Evolutionary conservation across 2,888 invertebrate species (phyloP).

Genomic region (Lepidochitona cinerea): DNA sequence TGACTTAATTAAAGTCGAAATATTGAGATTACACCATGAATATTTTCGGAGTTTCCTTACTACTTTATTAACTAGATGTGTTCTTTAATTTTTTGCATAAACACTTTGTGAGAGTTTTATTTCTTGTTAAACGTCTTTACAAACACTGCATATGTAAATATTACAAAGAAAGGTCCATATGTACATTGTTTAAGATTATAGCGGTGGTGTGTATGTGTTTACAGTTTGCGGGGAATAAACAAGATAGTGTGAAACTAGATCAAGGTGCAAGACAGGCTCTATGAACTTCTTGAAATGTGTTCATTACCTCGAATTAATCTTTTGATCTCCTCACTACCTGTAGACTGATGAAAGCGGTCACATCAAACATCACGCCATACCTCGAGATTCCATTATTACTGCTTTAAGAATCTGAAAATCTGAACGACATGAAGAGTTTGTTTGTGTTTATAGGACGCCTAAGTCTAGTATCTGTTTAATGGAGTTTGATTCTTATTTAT

Average conservation of each 20-base stretch:
- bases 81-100: too few relatives aligned
- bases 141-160: too few relatives aligned
- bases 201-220: too few relatives aligned
- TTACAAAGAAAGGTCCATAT: too few relatives aligned
- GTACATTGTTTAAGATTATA: too few relatives aligned
- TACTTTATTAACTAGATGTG: too few relatives aligned
- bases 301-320: slow-evolving; percentile 9
- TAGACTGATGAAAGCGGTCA: not conserved
- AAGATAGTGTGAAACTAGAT: not conserved
- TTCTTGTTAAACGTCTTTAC: too few relatives aligned
- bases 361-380: not conserved
- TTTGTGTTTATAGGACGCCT: not conserved
- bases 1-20: too few relatives aligned
- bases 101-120: too few relatives aligned
- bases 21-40: too few relatives aligned
- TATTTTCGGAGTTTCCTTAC: too few relatives aligned
- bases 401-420: not conserved
- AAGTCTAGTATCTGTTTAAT: not conserved
- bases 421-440: not conserved
- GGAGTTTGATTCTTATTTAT: not conserved
- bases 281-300: not conserved
- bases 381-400: not conserved
- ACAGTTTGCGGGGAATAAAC: not conserved
- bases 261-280: not conserved
- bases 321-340: not conserved